phyloP scores from a whole-genome alignment of 2,797 vertebrate species.

The Gadopsis marmoratus region DNA sequence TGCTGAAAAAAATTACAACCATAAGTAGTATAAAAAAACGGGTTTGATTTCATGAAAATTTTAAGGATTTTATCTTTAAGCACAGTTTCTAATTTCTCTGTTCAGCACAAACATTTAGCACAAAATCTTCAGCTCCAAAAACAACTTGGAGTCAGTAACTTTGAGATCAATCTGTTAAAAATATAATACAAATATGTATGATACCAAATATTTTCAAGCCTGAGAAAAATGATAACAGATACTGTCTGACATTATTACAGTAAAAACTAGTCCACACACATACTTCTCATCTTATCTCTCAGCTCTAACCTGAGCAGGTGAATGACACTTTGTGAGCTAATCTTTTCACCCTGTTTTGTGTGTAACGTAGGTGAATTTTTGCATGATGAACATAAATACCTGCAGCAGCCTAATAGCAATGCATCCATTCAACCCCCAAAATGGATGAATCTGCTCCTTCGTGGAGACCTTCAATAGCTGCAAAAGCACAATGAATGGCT shows the following conservation, averaged over 20 bases:
- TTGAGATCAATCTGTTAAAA: neutral
- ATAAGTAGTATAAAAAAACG: too few species aligned
- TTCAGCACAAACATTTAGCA: too few species aligned
- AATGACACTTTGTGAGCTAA: slow-evolving; percentile 40
- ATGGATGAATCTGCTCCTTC: slow-evolving; percentile 54
- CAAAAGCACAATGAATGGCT: slow-evolving; percentile 66
- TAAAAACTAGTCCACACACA: slow-evolving; percentile 25
- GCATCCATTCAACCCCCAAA: slow-evolving; percentile 69
- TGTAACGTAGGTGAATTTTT: slow-evolving; percentile 66
- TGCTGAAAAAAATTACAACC: too few species aligned
- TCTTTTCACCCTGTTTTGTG: slow-evolving; percentile 47
- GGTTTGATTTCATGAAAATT: too few species aligned
- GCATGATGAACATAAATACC: slow-evolving; percentile 65
- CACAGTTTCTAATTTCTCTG: neutral
- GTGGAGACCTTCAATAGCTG: slow-evolving; percentile 65
- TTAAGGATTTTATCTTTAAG: neutral
- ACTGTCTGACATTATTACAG: neutral
- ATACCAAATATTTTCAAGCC: neutral
- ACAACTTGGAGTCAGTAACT: neutral
- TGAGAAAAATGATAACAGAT: neutral
- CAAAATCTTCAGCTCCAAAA: too few species aligned
- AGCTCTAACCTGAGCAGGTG: slow-evolving; percentile 60
- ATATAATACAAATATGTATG: neutral
- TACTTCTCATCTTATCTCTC: slow-evolving; percentile 29
- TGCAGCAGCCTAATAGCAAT: slow-evolving; percentile 51